Evolutionary conservation across 2,888 invertebrate genomes (phyloP), one percentile per base, ranked within the genome.

Genomic region (Lordiphosa fenestrarum): DNA sequence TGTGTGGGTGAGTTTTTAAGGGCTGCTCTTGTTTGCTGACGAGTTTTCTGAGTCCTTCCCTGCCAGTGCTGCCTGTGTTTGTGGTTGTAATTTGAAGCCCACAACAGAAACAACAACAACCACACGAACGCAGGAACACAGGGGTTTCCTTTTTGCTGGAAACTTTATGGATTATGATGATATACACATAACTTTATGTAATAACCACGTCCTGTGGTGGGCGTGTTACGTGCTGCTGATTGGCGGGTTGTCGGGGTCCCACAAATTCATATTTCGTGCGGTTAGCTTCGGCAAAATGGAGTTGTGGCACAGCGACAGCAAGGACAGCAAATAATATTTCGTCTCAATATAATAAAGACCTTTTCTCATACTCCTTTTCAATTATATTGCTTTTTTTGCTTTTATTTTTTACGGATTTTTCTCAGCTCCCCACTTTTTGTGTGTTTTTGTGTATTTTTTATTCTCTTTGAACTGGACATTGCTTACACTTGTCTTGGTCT

Each of bases 151-250:
- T 44, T 44, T 30, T 33, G 19, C 21, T 21, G 46, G 15, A 19
- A 35, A 41, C 40, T 33, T 83, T 81, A 81, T 81, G 76, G 84
- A 76, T 83, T 83, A 83, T 78, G 76, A 77, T 56, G 42, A 37
- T 51, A 56, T 69, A 71, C 59, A 71, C 74, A 81, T 82, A 81
- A 82, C 80, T 74, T 74, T 66, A 74, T 81, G 78, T 58, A 74
- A 81, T 65, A 60, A 49, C 57, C 56, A 60, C 49, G 49, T 49
- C 53, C 66, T 48, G 37, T 48, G 49, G 62, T 53, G 42, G 69
- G 76, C 60, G 62, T 66, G 35, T 39, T 53, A 44, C 10, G 2
- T 48, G 59, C 44, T 37, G 25, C 48, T 60, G 50, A 78, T 84
- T 80, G 80, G 84, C 81, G 84, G 80, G 84, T 48, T 33, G 44